phyloP scores from a whole-genome alignment of 2,797 vertebrate genomes.

The Zalophus californianus region DNA sequence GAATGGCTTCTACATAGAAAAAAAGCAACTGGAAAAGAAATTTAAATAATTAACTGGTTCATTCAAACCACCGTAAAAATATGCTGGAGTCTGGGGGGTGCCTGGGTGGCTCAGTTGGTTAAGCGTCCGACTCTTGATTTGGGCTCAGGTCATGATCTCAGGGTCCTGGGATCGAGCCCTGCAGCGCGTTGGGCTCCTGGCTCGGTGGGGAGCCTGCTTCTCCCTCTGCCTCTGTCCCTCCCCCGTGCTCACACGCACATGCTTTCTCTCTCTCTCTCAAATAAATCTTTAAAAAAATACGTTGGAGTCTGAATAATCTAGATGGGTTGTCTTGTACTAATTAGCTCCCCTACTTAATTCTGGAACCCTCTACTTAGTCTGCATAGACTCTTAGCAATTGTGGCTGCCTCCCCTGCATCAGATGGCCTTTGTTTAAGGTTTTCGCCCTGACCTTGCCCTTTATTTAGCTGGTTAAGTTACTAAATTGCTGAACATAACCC shows the following conservation, averaged over 20 bases:
- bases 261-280: background rate
- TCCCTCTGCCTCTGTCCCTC: background rate
- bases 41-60: slow-evolving; percentile 8
- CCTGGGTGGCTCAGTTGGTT: background rate
- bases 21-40: background rate
- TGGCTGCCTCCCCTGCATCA: background rate
- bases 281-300: background rate
- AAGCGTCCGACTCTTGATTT: background rate
- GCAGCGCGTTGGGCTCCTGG: background rate
- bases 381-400: background rate
- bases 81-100: background rate
- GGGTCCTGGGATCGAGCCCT: accelerated
- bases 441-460: background rate
- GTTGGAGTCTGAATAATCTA: background rate
- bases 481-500: background rate
- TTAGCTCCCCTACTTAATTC: background rate
- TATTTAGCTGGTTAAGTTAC: background rate
- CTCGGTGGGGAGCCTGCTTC: background rate
- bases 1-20: background rate
- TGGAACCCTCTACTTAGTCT: background rate
- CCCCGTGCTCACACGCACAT: background rate
- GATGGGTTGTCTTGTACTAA: too few relatives aligned
- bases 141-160: background rate
- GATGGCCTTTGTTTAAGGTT: background rate
- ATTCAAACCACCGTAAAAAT: background rate